Base-by-base conservation (phyloP, 2,888 invertebrate genomes). In the Agriopis leucophaearia region DNA sequence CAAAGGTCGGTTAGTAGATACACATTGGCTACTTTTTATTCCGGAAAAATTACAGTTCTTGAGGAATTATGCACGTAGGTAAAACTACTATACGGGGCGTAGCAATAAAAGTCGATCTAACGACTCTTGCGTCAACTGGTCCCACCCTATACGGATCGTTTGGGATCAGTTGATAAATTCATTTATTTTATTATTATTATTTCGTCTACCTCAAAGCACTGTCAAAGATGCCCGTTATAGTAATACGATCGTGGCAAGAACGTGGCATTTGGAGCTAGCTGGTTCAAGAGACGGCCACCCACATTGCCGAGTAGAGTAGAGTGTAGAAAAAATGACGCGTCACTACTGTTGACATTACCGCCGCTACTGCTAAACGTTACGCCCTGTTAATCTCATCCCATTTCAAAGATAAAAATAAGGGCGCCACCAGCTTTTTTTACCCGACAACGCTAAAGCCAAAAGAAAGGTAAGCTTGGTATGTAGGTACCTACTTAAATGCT, bases 331-430 rank as follows among this genome's bases (percentile, higher is more conserved):
- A 87, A 80, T 82, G 91, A 83, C 87, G 70, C 81, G 87, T 91
- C 92, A 92, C 79, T 80, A 69, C 69, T 90, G 80, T 92, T 91
- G 86, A 88, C 88, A 78, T 74, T 80, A 81, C 85, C 84, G 82
- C 83, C 78, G 81, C 87, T 85, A 87, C 86, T 87, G 80, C 83
- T 81, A 81, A 87, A 85, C 85, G 87, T 87, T 88, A 88, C 88
- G 88, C 88, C 81, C 83, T 84, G 85, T 81, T 85, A 85, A 86
- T 82, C 83, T 85, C 75, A 82, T 81, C 81, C 79, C 75, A 80
- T 79, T 80, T 74, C 36, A 44, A 44, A 66, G 51, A 16, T 62
- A 65, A 13, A 27, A 27, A 27, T 27, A 62, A 59, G 45, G 78
- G 71, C 48, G 66, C 62, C 64, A 66, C 55, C 64, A 65, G 8